Evolutionary conservation across 2,888 invertebrate genomes (phyloP), one percentile per base, ranked within the genome.

Genomic region (Perizoma flavofasciatum): DNA sequence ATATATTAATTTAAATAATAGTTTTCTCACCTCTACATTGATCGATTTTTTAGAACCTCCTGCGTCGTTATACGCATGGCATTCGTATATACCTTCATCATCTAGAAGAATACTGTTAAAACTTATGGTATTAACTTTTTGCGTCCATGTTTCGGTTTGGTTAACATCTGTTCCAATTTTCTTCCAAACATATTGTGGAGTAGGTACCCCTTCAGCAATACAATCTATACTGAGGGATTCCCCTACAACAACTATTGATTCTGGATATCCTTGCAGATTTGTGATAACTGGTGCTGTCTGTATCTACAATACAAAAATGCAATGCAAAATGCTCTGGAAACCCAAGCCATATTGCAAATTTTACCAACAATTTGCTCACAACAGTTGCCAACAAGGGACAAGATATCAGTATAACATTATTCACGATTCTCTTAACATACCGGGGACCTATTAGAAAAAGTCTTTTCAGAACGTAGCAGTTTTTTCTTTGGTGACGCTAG

Each of bases 51-150:
- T 72, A 5, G 68, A 63, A 1, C 61, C 71, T 5, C 90, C 91
- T 52, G 82, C 88, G 2, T 54, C 49, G 51, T 89, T 92, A 6
- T 59, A 57, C 0, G 86, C 88, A 35, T 63, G 72, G 61, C 91
- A 92, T 65, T 84, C 78, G 49, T 91, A 92, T 3, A 64, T 72
- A 0, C 91, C 91, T 34, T 74, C 73, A 52, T 91, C 89, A 10
- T 78, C 71, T 7, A 72, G 68, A 51, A 63, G 54, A 8, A 85
- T 67, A 3, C 55, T 74, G 4, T 82, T 71, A 55, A 90, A 85
- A 49, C 71, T 63, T 43, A 91, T 74, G 8, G 68, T 78, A 52
- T 85, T 86, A 1, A 73, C 63, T 2, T 72, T 68, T 71, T 79
- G 70, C 9, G 64, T 64, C 83, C 81, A 86, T 4, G 77, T 78